Conservation (phyloP, 1,140 invertebrate species). For the Habropoda laboriosa region DNA sequence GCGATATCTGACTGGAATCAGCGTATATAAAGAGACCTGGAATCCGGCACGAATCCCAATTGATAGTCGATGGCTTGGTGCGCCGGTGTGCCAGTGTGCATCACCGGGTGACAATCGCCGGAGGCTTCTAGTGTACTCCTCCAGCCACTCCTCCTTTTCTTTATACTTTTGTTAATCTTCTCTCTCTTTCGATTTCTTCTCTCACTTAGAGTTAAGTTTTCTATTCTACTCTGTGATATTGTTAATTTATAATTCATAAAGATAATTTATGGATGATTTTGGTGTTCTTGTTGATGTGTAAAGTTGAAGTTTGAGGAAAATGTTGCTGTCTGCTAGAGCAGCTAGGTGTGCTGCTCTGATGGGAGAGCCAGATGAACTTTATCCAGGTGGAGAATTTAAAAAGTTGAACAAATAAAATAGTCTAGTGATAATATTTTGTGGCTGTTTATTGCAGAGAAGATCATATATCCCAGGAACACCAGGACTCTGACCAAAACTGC, state of each 20-base stretch:
- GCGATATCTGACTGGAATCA: slow-evolving; percentile 46
- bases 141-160: background rate
- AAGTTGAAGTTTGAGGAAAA: slow-evolving; percentile 37
- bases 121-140: background rate
- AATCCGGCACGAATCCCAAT: slow-evolving; percentile 57
- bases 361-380: slow-evolving; percentile 77
- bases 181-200: background rate
- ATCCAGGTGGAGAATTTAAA: slow-evolving; percentile 70
- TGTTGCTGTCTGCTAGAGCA: slow-evolving; percentile 74
- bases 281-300: background rate
- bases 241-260: background rate
- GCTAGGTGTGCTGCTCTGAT: slow-evolving; percentile 76
- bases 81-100: slow-evolving; percentile 16
- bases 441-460: slow-evolving; percentile 77
- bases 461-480: slow-evolving; percentile 80
- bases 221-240: background rate
- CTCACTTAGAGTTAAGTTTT: background rate
- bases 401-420: too few relatives aligned
- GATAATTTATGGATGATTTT: background rate
- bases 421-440: background rate
- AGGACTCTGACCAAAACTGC: slow-evolving; percentile 73
- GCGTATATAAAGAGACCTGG: slow-evolving; percentile 70
- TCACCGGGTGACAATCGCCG: slow-evolving; percentile 40
- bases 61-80: slow-evolving; percentile 54
- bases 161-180: background rate